Conservation (phyloP, 2,797 vertebrate species). For the Chelmon rostratus region DNA sequence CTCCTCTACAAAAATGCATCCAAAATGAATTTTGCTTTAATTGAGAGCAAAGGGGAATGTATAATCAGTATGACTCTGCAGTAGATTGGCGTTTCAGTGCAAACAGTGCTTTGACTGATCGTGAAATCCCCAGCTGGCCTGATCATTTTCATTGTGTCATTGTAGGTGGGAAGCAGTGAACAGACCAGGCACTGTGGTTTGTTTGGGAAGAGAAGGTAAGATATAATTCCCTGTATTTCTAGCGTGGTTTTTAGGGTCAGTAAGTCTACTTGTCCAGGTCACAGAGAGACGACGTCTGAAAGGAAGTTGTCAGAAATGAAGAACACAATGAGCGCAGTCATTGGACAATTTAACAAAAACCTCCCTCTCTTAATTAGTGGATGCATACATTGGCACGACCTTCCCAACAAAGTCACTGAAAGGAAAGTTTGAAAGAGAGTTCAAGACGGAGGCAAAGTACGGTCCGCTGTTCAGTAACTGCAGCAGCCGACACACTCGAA, state of each 20-base stretch:
- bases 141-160: constrained; percentile 26
- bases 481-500: constrained; percentile 25
- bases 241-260: constrained; percentile 25
- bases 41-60: constrained; percentile 22
- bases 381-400: constrained; percentile 47
- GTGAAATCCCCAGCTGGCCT: constrained; percentile 11
- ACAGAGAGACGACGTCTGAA: constrained; percentile 22
- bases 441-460: constrained; percentile 18
- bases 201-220: constrained; percentile 24
- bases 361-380: constrained; percentile 47
- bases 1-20: constrained; percentile 15
- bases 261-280: constrained; percentile 23
- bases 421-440: constrained; percentile 61
- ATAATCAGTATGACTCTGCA: background rate
- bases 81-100: constrained; percentile 6
- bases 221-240: constrained; percentile 44
- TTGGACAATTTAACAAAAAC: constrained; percentile 23
- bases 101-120: constrained; percentile 9
- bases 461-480: constrained; percentile 5
- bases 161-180: constrained; percentile 15
- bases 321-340: constrained; percentile 58
- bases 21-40: constrained; percentile 27
- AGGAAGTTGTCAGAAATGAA: constrained; percentile 25
- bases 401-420: constrained; percentile 35
- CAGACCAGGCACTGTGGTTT: constrained; percentile 21